A percentile compares a stretch with the other conserved stretches of the same genome.
Conservation (phyloP, 2,888 invertebrate species). For the Drosophila quinaria region DNA sequence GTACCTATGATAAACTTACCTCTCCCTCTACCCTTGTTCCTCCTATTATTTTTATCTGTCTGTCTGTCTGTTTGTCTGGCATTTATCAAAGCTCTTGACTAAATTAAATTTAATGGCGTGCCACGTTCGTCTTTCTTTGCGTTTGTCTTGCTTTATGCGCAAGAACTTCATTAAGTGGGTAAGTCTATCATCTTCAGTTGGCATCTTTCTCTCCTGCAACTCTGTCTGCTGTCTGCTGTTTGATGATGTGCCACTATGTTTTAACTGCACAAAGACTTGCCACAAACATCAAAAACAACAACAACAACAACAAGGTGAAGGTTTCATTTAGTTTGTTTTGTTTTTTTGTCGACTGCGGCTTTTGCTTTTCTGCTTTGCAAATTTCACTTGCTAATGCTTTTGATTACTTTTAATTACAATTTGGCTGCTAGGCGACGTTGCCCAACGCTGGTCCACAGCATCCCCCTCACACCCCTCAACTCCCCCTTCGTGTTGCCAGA, state of each 20-base stretch:
- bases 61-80: constrained; percentile 6
- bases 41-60: too few relatives aligned
- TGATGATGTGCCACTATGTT: constrained; percentile 53
- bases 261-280: constrained; percentile 23
- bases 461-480: too few relatives aligned
- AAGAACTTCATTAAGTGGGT: constrained; percentile 69
- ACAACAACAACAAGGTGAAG: constrained; percentile 4
- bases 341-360: constrained; percentile 30
- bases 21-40: background rate
- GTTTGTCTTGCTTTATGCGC: constrained; percentile 24
- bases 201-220: background rate
- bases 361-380: constrained; percentile 49
- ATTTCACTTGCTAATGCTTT: constrained; percentile 75
- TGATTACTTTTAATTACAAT: constrained; percentile 80
- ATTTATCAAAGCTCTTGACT: constrained; percentile 60
- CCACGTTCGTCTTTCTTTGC: constrained; percentile 44
- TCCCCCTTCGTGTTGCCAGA: background rate
- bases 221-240: constrained; percentile 38
- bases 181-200: constrained; percentile 24
- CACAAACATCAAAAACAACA: constrained; percentile 27
- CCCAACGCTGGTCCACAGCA: constrained; percentile 2
- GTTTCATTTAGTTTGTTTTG: constrained; percentile 26
- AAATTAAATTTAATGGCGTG: constrained; percentile 66
- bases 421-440: constrained; percentile 72
- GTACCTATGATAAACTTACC: constrained; percentile 32